Conservation (phyloP, 2,113 vertebrate species). For the Rafetus swinhoei region DNA sequence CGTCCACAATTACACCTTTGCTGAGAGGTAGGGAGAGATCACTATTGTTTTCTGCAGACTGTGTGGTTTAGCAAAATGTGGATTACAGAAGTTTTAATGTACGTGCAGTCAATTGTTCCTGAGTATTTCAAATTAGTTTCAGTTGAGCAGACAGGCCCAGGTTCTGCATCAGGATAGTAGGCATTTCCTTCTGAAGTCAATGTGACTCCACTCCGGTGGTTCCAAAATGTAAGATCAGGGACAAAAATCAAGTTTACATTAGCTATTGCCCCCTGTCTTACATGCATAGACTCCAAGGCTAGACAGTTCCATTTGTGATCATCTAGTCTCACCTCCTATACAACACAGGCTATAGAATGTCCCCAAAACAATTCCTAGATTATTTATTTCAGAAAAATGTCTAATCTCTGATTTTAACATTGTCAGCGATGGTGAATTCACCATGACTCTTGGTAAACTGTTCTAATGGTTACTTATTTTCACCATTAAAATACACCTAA, state of each 20-base stretch:
- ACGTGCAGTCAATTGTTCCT: background rate
- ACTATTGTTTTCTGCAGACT: background rate
- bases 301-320: background rate
- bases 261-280: background rate
- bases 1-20: background rate
- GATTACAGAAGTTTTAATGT: background rate
- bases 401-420: background rate
- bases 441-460: background rate
- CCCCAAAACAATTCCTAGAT: background rate
- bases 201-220: background rate
- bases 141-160: background rate
- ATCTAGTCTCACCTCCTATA: background rate
- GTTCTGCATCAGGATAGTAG: background rate
- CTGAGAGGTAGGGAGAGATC: background rate
- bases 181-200: background rate
- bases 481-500: background rate
- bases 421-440: background rate
- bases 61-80: background rate
- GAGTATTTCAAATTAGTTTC: background rate
- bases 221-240: background rate
- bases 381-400: background rate
- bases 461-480: background rate
- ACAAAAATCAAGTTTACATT: background rate
- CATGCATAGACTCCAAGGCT: background rate
- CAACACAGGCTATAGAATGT: background rate